phyloP scores from a whole-genome alignment of 2,797 vertebrate species.

The Gadopsis marmoratus region DNA sequence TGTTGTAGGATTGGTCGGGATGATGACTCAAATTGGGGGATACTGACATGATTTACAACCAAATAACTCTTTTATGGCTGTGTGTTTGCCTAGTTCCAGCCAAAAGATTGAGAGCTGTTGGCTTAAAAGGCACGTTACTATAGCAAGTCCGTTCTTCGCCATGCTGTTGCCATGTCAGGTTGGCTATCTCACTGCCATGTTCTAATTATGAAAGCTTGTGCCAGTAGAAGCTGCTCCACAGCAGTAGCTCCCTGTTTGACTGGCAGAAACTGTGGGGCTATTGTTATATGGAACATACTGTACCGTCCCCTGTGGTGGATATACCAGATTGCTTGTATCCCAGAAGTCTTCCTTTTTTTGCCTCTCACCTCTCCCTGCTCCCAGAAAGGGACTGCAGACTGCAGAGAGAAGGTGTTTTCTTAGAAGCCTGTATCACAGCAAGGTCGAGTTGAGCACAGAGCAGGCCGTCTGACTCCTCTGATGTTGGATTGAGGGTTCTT shows the following conservation, averaged over 20 bases:
- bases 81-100: background rate
- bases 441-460: constrained; percentile 15
- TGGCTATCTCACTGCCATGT: constrained; percentile 46
- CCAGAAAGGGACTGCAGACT: constrained; percentile 46
- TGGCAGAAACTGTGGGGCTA: constrained; percentile 62
- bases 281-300: constrained; percentile 81
- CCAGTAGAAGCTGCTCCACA: constrained; percentile 62
- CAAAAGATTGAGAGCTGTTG: constrained; percentile 20
- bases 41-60: constrained; percentile 6
- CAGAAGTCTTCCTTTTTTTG: constrained; percentile 39
- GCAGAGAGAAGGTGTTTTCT: constrained; percentile 59
- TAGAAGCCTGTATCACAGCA: constrained; percentile 32
- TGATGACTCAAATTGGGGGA: background rate
- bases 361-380: constrained; percentile 14
- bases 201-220: constrained; percentile 70
- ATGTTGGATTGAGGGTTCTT: constrained; percentile 20
- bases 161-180: constrained; percentile 56
- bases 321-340: constrained; percentile 57
- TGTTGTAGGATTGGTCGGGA: constrained; percentile 5
- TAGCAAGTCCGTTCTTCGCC: constrained; percentile 43
- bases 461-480: constrained; percentile 12
- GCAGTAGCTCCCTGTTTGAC: constrained; percentile 58
- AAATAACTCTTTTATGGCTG: background rate
- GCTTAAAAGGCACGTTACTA: constrained; percentile 23
- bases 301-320: constrained; percentile 67